Percentiles rank a stretch among this genome's conserved stretches.
These are phyloP conservation scores for Sardinella longiceps DNA, from an alignment of 2,797 vertebrate genomes.

Conservation along the genomic window DNA sequence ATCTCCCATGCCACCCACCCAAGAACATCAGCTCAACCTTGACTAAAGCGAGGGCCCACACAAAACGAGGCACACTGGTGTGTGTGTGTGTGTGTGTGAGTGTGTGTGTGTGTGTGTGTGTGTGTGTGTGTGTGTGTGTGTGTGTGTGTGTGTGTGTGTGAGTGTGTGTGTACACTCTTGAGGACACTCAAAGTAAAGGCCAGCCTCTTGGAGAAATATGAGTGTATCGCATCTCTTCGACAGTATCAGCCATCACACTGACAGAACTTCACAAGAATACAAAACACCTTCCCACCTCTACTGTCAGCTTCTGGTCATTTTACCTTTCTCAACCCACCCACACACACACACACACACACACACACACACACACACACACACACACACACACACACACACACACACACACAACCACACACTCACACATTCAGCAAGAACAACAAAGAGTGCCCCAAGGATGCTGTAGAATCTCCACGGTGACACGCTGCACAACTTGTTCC, in stretches of 20 bases:
- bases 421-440: neutral
- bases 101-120: neutral
- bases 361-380: neutral
- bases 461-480: neutral
- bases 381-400: conserved; percentile 10
- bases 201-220: neutral
- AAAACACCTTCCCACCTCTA: neutral
- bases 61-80: neutral
- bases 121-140: too few species aligned
- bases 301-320: neutral
- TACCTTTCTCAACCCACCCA: too few species aligned
- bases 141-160: too few species aligned
- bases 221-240: neutral
- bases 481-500: neutral
- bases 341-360: neutral
- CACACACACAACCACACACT: neutral
- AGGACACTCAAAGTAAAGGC: neutral
- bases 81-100: neutral
- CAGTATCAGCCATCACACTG: neutral
- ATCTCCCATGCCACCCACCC: neutral
- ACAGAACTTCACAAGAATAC: conserved; percentile 1
- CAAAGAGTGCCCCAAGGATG: neutral
- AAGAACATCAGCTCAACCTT: conserved; percentile 8
- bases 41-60: conserved; percentile 13
- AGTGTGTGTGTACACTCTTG: too few species aligned